Conservation (phyloP, 2,113 vertebrate species). For the Capra hircus region DNA sequence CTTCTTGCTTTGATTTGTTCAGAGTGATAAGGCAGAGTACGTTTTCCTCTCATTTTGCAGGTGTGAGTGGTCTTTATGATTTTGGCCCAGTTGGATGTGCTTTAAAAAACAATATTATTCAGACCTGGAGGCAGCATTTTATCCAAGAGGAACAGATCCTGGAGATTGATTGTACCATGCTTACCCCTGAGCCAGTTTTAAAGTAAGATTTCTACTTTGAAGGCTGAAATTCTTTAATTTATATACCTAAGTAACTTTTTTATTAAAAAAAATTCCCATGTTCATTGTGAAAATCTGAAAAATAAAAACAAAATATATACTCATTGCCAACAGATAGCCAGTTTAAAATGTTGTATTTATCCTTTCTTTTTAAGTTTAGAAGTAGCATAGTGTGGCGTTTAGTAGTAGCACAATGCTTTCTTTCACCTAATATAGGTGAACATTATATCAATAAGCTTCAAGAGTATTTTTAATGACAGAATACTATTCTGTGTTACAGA, state of each 20-base stretch:
- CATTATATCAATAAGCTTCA: not conserved
- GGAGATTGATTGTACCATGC: constrained; percentile 99
- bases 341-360: not conserved
- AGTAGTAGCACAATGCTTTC: not conserved
- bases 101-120: constrained; percentile 97
- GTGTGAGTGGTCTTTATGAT: constrained; percentile 97
- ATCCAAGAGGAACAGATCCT: constrained; percentile 99
- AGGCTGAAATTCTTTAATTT: not conserved
- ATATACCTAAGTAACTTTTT: not conserved
- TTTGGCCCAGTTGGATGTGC: constrained; percentile 98
- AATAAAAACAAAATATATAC: not conserved
- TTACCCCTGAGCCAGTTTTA: constrained; percentile 94
- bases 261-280: not conserved
- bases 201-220: constrained; percentile 83
- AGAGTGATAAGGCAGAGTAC: not conserved
- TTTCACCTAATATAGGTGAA: not conserved
- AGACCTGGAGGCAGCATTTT: constrained; percentile 97
- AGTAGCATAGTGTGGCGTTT: not conserved
- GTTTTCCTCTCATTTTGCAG: constrained; percentile 71
- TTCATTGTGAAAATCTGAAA: constrained; percentile 14
- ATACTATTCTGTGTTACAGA: not conserved
- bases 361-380: not conserved
- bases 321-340: not conserved
- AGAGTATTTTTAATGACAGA: not conserved
- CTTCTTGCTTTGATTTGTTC: not conserved